Conservation (phyloP, 1,140 invertebrate genomes). For the Pseudachorutes palmiensis region DNA sequence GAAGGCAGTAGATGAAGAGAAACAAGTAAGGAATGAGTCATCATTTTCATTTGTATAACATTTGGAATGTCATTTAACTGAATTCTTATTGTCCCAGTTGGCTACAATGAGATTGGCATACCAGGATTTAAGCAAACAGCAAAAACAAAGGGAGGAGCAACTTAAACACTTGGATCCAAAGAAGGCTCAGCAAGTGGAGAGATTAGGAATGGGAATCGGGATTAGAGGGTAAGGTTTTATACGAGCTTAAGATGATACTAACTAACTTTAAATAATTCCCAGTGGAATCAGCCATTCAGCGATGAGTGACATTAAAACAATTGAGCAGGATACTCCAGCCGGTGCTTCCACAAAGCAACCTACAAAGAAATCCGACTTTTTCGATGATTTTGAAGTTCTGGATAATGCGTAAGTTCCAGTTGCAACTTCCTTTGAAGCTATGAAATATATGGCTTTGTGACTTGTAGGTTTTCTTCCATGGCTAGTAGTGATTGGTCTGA, state of each 20-base stretch:
- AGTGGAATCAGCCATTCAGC: conserved; percentile 86
- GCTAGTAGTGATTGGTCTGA: conserved; percentile 28
- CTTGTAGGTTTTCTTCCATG: conserved; percentile 15
- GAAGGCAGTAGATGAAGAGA: conserved; percentile 51
- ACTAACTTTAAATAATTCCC: conserved; percentile 29
- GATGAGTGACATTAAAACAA: conserved; percentile 81
- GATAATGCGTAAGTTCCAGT: no score
- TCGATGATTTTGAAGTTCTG: conserved; percentile 38
- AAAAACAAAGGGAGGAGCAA: conserved; percentile 69
- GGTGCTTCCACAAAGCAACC: conserved; percentile 42
- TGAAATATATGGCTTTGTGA: no score
- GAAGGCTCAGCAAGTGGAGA: conserved; percentile 80
- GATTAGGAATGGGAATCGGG: conserved; percentile 85
- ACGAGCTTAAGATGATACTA: background rate
- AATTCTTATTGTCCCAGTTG: conserved; percentile 46
- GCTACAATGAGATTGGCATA: conserved; percentile 79
- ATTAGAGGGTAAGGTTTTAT: conserved; percentile 49
- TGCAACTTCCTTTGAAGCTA: no score
- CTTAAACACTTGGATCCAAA: conserved; percentile 67
- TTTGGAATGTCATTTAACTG: no score
- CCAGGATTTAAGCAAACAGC: conserved; percentile 68
- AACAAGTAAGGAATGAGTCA: conserved; percentile 43
- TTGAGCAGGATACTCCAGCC: conserved; percentile 67
- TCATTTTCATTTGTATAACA: no score
- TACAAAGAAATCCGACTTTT: conserved; percentile 37